phyloP scores from a whole-genome alignment of 2,888 invertebrate species.

The Catocala nupta region DNA sequence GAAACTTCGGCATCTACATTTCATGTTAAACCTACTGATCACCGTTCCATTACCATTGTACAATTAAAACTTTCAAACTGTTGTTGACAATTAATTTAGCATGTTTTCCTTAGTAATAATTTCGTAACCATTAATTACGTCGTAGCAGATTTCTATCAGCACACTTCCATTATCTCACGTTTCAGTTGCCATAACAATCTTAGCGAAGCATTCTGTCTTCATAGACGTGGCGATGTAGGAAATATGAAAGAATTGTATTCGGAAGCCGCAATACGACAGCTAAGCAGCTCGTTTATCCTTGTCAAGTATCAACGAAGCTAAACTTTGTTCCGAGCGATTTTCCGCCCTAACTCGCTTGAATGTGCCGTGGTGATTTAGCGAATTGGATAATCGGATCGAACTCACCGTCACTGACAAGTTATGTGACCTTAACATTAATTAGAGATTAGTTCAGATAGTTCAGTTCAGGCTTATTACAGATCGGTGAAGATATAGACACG shows the following conservation, averaged over 20 bases:
- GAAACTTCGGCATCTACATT: too few relatives aligned
- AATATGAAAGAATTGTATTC: slow-evolving; percentile 18
- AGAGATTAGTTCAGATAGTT: not conserved
- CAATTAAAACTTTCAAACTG: too few relatives aligned
- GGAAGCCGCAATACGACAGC: slow-evolving; percentile 19
- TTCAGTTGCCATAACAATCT: too few relatives aligned
- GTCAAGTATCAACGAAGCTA: slow-evolving; percentile 42
- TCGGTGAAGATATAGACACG: not conserved
- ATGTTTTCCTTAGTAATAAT: too few relatives aligned
- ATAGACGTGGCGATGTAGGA: not conserved
- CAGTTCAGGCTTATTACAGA: not conserved
- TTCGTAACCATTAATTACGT: too few relatives aligned
- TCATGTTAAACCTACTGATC: too few relatives aligned
- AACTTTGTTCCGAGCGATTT: slow-evolving; percentile 55
- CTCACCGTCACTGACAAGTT: slow-evolving; percentile 32
- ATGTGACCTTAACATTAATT: slow-evolving; percentile 35
- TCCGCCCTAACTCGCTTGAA: slow-evolving; percentile 43
- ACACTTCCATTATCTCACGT: too few relatives aligned
- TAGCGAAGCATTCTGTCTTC: too few relatives aligned
- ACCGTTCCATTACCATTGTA: too few relatives aligned
- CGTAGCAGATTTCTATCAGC: too few relatives aligned
- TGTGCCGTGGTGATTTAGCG: slow-evolving; percentile 53
- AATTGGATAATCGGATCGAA: slow-evolving; percentile 49
- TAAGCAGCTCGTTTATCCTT: slow-evolving; percentile 52
- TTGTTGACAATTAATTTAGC: too few relatives aligned